Base-by-base conservation (phyloP, 2,797 vertebrate species). In the Strix occidentalis region DNA sequence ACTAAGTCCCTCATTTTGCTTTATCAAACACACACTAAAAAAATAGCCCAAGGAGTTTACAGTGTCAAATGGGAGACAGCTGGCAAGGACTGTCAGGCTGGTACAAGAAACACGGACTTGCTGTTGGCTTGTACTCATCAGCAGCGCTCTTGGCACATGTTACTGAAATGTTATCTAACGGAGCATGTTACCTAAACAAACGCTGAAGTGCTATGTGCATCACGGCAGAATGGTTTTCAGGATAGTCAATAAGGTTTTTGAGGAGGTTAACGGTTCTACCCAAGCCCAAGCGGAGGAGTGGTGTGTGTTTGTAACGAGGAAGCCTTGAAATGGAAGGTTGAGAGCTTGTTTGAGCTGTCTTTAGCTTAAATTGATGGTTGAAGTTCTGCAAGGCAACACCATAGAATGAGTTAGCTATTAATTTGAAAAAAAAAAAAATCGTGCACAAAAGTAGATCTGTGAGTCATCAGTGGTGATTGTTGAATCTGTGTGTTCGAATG, bases 61-160 rank as follows among this genome's bases (percentile, higher is more conserved):
- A 81, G 45, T 91, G 90, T 93, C 93, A 87, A 18, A 66, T 43
- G 46, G 88, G 89, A 89, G 90, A 64, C 77, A 95, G 85, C 85
- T 91, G 96, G 70, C 70, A 88, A 31, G 91, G 84, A n/a, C 70
- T 92, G 75, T 39, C 66, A 68, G 89, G 83, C 70, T 41, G 14
- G 76, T 76, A 31, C 63, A 63, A 80, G 91, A 57, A 93, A 48
- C 58, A 11, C 5, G 35, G 85, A 33, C 56, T 48, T 25, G 9
- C 9, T 76, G 10, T 57, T 77, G 90, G 68, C 63, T 83, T 48
- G 24, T 24, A 5, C 53, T 43, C 72, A 5, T n/a, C 35, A 75
- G 74, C 87, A 46, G 58, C 10, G 46, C 39, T 86, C 65, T 69
- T 95, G 87, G 89, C 95, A 86, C 33, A 0, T 45, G 51, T 33